Conservation (phyloP, 2,888 invertebrate genomes). For the Papilio gigon region DNA sequence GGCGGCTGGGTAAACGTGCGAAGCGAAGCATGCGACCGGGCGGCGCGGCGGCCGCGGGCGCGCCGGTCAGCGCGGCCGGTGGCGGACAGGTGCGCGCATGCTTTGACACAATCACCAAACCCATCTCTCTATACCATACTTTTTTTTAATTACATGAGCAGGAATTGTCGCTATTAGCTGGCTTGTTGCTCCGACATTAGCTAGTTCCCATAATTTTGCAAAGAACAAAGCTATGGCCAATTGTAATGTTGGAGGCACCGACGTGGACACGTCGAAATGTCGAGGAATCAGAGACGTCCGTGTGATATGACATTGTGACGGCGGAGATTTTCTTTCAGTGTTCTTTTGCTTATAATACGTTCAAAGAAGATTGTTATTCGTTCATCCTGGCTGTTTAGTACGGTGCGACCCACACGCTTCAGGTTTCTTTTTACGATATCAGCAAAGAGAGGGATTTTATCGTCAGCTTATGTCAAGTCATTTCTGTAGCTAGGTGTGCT, state of each 20-base stretch:
- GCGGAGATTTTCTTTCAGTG: background rate
- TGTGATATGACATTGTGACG: too few relatives aligned
- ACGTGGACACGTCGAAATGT: too few relatives aligned
- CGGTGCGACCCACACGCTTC: conserved; percentile 4
- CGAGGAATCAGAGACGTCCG: too few relatives aligned
- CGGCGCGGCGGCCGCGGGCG: background rate
- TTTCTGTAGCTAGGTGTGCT: background rate
- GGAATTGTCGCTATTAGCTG: background rate
- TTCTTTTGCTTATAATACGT: background rate
- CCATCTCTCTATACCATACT: background rate
- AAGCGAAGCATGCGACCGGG: conserved; percentile 40
- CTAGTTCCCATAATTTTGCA: too few relatives aligned
- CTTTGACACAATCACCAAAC: background rate
- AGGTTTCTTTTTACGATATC: background rate
- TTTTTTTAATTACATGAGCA: background rate
- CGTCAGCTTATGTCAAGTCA: background rate
- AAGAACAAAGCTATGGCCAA: too few relatives aligned
- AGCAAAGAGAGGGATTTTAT: too few relatives aligned
- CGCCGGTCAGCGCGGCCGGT: background rate
- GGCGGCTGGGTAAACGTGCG: conserved; percentile 63
- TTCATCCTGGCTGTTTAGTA: background rate
- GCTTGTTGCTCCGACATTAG: too few relatives aligned
- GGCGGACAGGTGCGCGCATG: background rate
- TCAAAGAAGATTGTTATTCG: background rate
- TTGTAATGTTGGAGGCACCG: too few relatives aligned